These are phyloP conservation scores for Hydrocynus forskahlii DNA, from an alignment of 2,797 vertebrate genomes.

Conservation along the genomic window DNA sequence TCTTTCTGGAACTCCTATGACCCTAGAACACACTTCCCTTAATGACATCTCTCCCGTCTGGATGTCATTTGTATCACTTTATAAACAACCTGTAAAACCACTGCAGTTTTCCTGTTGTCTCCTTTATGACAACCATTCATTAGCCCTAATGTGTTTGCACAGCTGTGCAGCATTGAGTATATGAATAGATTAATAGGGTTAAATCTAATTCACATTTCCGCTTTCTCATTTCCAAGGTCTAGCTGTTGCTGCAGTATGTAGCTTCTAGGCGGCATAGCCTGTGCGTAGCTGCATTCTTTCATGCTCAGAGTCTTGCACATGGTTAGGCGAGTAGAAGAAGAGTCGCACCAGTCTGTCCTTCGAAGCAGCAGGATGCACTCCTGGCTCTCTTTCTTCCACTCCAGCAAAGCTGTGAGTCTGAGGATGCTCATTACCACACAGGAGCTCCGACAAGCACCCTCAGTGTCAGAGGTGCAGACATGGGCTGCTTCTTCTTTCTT, in stretches of 20 bases:
- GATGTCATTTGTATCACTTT: conserved; percentile 31
- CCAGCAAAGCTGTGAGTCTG: conserved; percentile 2
- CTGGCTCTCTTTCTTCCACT: conserved; percentile 4
- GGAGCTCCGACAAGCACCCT: conserved; percentile 17
- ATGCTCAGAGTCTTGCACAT: not conserved
- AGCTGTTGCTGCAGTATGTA: conserved; percentile 3
- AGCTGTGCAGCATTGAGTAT: conserved; percentile 35
- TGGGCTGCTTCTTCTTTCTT: conserved; percentile 30
- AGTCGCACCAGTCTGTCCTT: not conserved
- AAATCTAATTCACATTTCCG: conserved; percentile 20
- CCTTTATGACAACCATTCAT: conserved; percentile 15
- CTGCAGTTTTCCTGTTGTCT: conserved; percentile 4
- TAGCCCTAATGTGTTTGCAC: conserved; percentile 42
- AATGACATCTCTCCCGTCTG: conserved; percentile 12
- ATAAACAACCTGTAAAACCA: not conserved
- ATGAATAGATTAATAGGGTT: conserved; percentile 34
- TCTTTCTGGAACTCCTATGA: not conserved
- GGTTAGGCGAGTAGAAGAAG: not conserved
- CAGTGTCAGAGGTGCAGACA: conserved; percentile 36
- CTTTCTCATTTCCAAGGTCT: conserved; percentile 5
- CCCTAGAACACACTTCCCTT: not conserved
- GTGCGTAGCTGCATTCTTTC: conserved; percentile 1
- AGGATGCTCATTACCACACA: conserved; percentile 31
- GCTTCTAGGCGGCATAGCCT: not conserved
- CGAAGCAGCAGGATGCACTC: not conserved